Conservation (phyloP, 2,797 vertebrate species). For the Poeciliopsis gracilis region DNA sequence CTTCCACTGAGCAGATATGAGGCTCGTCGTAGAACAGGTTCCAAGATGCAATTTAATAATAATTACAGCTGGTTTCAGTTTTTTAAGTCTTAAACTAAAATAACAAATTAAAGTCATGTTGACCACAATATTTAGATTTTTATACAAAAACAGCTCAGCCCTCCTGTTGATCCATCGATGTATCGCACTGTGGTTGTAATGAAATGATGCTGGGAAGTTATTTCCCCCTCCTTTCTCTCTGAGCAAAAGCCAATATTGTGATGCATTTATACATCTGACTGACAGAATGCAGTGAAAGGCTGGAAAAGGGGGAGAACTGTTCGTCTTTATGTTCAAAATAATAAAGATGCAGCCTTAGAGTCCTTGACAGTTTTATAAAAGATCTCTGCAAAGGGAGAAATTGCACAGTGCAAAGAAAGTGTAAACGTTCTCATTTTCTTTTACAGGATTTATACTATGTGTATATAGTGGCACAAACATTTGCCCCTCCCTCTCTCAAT, state of each 20-base stretch:
- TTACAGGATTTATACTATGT: not conserved
- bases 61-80: not conserved
- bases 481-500: not conserved
- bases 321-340: not conserved
- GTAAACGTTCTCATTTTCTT: not conserved
- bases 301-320: not conserved
- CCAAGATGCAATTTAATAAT: not conserved
- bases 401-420: not conserved
- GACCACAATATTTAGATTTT: not conserved
- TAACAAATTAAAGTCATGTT: not conserved
- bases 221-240: not conserved
- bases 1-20: not conserved
- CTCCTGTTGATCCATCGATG: not conserved
- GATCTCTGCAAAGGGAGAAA: not conserved
- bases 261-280: not conserved
- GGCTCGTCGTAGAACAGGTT: not conserved
- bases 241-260: not conserved
- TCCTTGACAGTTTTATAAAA: not conserved
- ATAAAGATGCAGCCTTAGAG: not conserved
- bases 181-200: not conserved
- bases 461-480: not conserved
- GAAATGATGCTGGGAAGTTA: not conserved
- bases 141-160: not conserved
- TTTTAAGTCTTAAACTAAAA: not conserved
- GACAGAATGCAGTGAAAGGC: not conserved